Evolutionary conservation across 2,113 vertebrate species (phyloP).

Genomic region (Bagarius yarrelli): DNA sequence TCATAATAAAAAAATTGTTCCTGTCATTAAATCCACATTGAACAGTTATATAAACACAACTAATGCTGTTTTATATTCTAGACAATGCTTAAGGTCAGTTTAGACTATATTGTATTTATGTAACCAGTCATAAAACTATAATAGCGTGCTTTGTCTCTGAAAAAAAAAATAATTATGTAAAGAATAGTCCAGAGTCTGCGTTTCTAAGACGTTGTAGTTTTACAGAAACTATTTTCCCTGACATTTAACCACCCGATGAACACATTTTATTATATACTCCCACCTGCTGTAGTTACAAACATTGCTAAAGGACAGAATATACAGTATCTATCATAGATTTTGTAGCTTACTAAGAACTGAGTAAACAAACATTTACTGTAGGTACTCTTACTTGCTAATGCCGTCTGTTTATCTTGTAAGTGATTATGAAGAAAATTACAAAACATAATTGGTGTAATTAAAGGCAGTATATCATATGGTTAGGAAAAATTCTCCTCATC

Average conservation of each 20-base stretch:
- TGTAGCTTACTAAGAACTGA: not conserved
- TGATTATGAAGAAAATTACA: not conserved
- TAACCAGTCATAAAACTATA: not conserved
- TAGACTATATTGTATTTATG: not conserved
- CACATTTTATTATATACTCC: constrained; percentile 8
- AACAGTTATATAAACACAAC: not conserved
- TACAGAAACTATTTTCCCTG: not conserved
- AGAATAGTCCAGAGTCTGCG: not conserved
- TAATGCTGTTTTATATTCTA: not conserved
- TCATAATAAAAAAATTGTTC: not conserved
- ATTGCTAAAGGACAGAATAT: not conserved
- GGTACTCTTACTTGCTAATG: not conserved
- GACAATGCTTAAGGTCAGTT: not conserved
- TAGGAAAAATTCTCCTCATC: not conserved
- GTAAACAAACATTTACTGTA: not conserved
- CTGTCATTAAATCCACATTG: not conserved
- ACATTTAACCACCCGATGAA: not conserved
- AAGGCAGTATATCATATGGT: not conserved
- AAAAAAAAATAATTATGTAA: not conserved
- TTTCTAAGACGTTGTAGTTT: not conserved
- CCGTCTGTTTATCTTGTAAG: not conserved
- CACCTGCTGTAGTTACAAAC: not conserved
- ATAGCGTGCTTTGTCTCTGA: not conserved
- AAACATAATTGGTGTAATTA: not conserved
- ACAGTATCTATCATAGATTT: not conserved